phyloP scores from a whole-genome alignment of 2,888 invertebrate genomes.

The Metacarcinus magister region DNA sequence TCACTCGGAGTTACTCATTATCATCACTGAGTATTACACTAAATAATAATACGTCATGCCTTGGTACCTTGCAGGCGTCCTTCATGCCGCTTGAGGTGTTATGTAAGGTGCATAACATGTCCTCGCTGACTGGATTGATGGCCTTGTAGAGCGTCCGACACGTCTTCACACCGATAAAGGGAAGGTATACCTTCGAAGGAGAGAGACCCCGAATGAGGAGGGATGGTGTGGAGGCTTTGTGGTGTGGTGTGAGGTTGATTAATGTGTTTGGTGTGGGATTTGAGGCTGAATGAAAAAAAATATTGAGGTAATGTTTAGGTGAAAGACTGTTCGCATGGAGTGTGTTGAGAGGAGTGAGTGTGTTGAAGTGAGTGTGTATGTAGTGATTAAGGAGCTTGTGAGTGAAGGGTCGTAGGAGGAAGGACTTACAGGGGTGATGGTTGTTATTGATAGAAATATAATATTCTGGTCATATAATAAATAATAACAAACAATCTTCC shows the following conservation, averaged over 20 bases:
- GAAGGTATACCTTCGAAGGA: constrained; percentile 58
- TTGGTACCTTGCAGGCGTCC: constrained; percentile 69
- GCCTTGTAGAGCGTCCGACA: constrained; percentile 38
- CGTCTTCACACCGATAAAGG: constrained; percentile 53
- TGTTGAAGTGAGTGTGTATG: background rate
- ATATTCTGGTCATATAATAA: too few species aligned
- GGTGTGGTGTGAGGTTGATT: too few species aligned
- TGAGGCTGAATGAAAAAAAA: background rate
- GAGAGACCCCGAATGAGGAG: background rate
- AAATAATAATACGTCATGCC: too few species aligned
- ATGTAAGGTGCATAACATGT: constrained; percentile 66
- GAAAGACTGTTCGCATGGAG: too few species aligned
- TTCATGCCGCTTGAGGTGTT: background rate
- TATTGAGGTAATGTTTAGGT: background rate
- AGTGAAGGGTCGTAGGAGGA: background rate
- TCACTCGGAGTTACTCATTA: too few species aligned
- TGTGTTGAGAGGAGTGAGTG: too few species aligned
- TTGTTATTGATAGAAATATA: too few species aligned
- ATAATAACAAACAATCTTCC: too few species aligned
- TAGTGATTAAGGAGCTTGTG: background rate
- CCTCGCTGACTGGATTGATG: constrained; percentile 53
- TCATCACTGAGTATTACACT: too few species aligned
- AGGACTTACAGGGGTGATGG: background rate
- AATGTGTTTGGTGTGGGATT: background rate
- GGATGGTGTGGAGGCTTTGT: too few species aligned